These are phyloP conservation scores for Cylloceria caligata DNA, from an alignment of 2,888 invertebrate species.

Conservation along the genomic window DNA sequence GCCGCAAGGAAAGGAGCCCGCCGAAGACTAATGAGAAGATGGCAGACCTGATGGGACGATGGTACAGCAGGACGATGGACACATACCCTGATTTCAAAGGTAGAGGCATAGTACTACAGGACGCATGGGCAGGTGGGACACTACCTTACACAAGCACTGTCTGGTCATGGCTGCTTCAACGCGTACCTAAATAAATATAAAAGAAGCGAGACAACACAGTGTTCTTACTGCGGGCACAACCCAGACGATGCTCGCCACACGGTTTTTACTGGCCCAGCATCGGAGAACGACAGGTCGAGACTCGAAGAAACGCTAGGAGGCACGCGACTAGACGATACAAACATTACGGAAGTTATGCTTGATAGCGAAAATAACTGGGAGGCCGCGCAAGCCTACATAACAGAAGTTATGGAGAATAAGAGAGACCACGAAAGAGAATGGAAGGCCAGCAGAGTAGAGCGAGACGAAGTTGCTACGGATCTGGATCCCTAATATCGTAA, in stretches of 20 bases:
- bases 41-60: constrained; percentile 20
- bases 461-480: background rate
- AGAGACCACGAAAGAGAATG: constrained; percentile 1
- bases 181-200: constrained; percentile 62
- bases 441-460: background rate
- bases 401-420: constrained; percentile 15
- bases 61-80: constrained; percentile 37
- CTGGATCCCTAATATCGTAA: too few species aligned
- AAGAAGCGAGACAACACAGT: constrained; percentile 72
- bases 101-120: constrained; percentile 38
- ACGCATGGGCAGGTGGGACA: constrained; percentile 53
- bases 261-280: constrained; percentile 15
- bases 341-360: background rate
- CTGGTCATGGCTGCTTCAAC: constrained; percentile 71
- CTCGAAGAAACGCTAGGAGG: background rate
- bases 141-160: constrained; percentile 65
- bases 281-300: background rate
- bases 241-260: constrained; percentile 36
- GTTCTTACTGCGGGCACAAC: constrained; percentile 65
- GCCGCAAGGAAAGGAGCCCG: background rate
- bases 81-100: constrained; percentile 29
- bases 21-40: constrained; percentile 7
- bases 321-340: too few species aligned
- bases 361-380: too few species aligned
- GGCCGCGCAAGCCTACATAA: too few species aligned